Conservation (phyloP, 2,888 invertebrate genomes). For the Pachymerium ferrugineum region DNA sequence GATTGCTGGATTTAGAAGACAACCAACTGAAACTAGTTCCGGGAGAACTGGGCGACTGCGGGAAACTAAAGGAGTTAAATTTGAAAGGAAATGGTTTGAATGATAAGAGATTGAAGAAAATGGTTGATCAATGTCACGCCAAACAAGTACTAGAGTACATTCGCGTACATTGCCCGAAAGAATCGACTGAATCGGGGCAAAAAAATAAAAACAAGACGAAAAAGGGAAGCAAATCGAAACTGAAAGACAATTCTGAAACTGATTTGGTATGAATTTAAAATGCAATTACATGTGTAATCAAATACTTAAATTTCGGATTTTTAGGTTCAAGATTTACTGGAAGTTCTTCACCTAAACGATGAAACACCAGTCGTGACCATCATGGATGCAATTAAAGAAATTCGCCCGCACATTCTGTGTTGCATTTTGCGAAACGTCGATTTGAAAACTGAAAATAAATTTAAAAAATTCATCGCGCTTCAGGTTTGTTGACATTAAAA, state of each 20-base stretch:
- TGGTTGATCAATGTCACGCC: slow-evolving; percentile 61
- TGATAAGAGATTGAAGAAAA: slow-evolving; percentile 66
- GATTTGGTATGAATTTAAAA: slow-evolving; percentile 36
- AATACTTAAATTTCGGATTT: slow-evolving; percentile 15
- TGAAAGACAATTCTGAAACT: slow-evolving; percentile 41
- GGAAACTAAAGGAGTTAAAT: slow-evolving; percentile 70
- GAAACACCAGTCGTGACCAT: slow-evolving; percentile 53
- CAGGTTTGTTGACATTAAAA: slow-evolving; percentile 46
- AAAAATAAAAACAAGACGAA: slow-evolving; percentile 42
- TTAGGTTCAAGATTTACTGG: slow-evolving; percentile 42
- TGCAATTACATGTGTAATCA: slow-evolving; percentile 32
- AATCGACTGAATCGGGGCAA: slow-evolving; percentile 37
- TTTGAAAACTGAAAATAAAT: slow-evolving; percentile 56
- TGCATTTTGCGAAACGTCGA: slow-evolving; percentile 62
- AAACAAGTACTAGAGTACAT: slow-evolving; percentile 74
- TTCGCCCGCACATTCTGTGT: slow-evolving; percentile 66
- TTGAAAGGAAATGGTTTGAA: slow-evolving; percentile 66
- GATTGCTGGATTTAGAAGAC: slow-evolving; percentile 63
- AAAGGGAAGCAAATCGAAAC: slow-evolving; percentile 42
- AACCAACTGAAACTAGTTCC: slow-evolving; percentile 64
- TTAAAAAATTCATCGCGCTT: slow-evolving; percentile 70
- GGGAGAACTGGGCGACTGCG: slow-evolving; percentile 61
- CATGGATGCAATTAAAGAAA: slow-evolving; percentile 55
- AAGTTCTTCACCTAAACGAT: slow-evolving; percentile 53
- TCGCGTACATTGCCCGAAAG: slow-evolving; percentile 55